A percentile compares a stretch with the other conserved stretches of the same genome.
phyloP scores from a whole-genome alignment of 2,797 vertebrate genomes.

The Malacoctenus gilli region DNA sequence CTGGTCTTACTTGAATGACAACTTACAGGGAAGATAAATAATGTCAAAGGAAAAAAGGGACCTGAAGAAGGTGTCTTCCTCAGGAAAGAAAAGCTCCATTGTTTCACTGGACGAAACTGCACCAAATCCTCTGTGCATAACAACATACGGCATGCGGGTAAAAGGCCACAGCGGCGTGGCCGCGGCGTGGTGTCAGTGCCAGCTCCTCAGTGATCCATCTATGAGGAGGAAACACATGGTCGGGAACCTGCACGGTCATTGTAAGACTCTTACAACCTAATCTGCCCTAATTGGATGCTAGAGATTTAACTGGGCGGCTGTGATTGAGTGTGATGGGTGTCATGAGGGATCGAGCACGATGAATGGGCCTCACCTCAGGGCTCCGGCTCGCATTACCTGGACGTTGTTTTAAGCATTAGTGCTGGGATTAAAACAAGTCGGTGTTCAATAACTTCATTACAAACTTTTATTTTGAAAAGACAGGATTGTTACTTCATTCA shows the following conservation, averaged over 20 bases:
- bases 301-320: constrained; percentile 52
- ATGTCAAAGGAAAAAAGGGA: no score
- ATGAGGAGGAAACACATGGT: constrained; percentile 60
- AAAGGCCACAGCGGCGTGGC: constrained; percentile 15
- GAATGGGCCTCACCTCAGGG: constrained; percentile 44
- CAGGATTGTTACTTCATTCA: no score
- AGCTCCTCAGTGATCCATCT: constrained; percentile 25
- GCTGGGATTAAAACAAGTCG: no score
- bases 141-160: constrained; percentile 9
- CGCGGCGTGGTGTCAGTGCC: constrained; percentile 7
- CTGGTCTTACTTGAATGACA: no score
- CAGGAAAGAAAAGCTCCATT: no score
- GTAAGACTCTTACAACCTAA: constrained; percentile 80
- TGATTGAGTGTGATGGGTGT: constrained; percentile 61
- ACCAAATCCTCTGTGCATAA: constrained; percentile 2
- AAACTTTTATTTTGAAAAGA: no score
- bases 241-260: constrained; percentile 45
- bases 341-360: constrained; percentile 39
- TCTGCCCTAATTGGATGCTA: constrained; percentile 77
- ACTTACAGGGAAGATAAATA: no score
- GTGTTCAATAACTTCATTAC: no score
- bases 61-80: no score
- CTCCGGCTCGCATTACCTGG: background rate
- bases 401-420: no score
- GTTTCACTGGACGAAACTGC: no score